phyloP scores from a whole-genome alignment of 2,888 invertebrate genomes.

The Hydroisotoma schaefferi region DNA sequence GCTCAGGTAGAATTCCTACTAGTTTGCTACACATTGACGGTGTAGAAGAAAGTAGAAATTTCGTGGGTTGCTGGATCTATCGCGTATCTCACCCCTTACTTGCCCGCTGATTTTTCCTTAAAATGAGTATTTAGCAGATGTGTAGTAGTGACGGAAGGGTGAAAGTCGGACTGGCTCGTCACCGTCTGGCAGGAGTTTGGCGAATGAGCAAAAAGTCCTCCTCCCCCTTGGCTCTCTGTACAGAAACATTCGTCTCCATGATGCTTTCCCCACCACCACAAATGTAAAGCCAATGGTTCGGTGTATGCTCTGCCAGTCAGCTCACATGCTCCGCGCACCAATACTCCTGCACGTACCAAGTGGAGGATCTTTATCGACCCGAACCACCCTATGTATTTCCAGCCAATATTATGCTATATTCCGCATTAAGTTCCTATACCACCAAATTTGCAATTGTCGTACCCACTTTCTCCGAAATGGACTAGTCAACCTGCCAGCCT shows the following conservation, averaged over 20 bases:
- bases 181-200: constrained; percentile 26
- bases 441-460: constrained; percentile 29
- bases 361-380: constrained; percentile 48
- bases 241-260: constrained; percentile 25
- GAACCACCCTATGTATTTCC: constrained; percentile 18
- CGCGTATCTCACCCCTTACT: too few relatives aligned
- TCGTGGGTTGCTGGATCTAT: too few relatives aligned
- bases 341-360: constrained; percentile 32
- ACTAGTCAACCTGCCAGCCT: constrained; percentile 6
- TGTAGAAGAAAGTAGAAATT: too few relatives aligned
- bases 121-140: not conserved
- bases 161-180: not conserved
- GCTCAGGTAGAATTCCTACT: too few relatives aligned
- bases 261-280: constrained; percentile 31
- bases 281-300: constrained; percentile 7
- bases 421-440: constrained; percentile 21
- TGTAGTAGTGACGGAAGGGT: not conserved
- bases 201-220: constrained; percentile 20
- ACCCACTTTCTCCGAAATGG: constrained; percentile 15
- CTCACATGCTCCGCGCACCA: constrained; percentile 33
- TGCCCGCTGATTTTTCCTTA: too few relatives aligned
- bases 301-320: too few relatives aligned
- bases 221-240: not conserved
- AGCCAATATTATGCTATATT: too few relatives aligned
- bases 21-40: too few relatives aligned